These are phyloP conservation scores for Mastacembelus armatus DNA, from an alignment of 2,797 vertebrate genomes.

Conservation along the genomic window DNA sequence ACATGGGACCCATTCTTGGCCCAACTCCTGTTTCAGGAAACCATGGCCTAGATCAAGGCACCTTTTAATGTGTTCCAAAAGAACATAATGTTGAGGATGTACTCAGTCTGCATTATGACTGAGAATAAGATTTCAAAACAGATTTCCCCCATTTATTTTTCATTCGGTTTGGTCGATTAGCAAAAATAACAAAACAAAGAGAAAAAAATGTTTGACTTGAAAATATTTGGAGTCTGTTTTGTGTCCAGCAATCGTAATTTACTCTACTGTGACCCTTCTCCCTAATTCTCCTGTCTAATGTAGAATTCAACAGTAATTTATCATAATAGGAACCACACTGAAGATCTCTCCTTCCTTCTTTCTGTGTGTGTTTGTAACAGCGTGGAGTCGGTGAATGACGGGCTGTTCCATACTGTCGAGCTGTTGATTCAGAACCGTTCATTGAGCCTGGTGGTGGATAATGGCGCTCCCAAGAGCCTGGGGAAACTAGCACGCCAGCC, in stretches of 20 bases:
- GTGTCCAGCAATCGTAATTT: conserved; percentile 51
- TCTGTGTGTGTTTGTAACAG: conserved; percentile 74
- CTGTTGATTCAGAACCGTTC: conserved; percentile 95
- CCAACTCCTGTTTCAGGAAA: conserved; percentile 35
- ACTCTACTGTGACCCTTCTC: conserved; percentile 22
- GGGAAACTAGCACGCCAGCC: conserved; percentile 93
- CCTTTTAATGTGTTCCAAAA: conserved; percentile 38
- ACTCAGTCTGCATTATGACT: conserved; percentile 52
- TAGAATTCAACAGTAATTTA: conserved; percentile 49
- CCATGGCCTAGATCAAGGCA: conserved; percentile 35
- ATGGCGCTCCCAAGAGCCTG: conserved; percentile 93
- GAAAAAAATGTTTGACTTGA: conserved; percentile 37
- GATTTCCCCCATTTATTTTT: conserved; percentile 50
- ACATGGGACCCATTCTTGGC: conserved; percentile 2
- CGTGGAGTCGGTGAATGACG: conserved; percentile 96
- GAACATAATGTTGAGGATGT: conserved; percentile 18
- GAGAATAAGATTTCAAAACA: conserved; percentile 42
- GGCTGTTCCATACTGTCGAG: conserved; percentile 95
- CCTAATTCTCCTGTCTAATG: conserved; percentile 42
- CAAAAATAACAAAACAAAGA: conserved; percentile 63
- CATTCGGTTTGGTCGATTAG: conserved; percentile 62
- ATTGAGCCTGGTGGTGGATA: conserved; percentile 96
- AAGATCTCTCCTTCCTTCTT: conserved; percentile 29
- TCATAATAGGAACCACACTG: conserved; percentile 54
- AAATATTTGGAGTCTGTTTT: conserved; percentile 58